Percentiles rank a stretch among this genome's conserved stretches.
phyloP scores from a whole-genome alignment of 2,797 vertebrate species.

The Enteromius unitaeniatus region DNA sequence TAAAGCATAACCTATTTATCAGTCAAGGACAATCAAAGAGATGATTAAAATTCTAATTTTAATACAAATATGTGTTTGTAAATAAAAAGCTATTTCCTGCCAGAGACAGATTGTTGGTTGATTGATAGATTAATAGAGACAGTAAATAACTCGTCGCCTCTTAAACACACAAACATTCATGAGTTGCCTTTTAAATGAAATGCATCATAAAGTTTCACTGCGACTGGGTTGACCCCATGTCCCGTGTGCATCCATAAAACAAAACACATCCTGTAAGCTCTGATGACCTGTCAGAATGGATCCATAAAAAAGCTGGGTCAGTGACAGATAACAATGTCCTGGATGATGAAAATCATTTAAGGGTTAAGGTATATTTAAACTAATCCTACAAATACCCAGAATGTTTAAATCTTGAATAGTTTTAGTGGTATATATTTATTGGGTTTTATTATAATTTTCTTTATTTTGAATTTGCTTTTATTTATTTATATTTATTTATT shows the following conservation, averaged over 20 bases:
- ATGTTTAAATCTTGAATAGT: too few relatives aligned
- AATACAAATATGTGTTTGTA: slow-evolving; percentile 14
- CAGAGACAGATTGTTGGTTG: slow-evolving; percentile 11
- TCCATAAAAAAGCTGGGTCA: neutral
- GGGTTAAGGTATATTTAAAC: too few relatives aligned
- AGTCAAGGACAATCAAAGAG: slow-evolving; percentile 41
- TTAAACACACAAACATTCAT: slow-evolving; percentile 26
- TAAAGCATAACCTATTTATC: slow-evolving; percentile 16
- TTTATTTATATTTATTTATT: neutral
- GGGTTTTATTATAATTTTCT: neutral
- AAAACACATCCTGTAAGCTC: slow-evolving; percentile 21
- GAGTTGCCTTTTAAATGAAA: slow-evolving; percentile 28
- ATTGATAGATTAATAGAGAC: slow-evolving; percentile 19
- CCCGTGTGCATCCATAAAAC: slow-evolving; percentile 34
- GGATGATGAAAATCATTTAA: neutral
- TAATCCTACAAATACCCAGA: too few relatives aligned
- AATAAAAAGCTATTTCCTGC: slow-evolving; percentile 13
- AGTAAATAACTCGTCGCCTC: slow-evolving; percentile 18
- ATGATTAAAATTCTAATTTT: slow-evolving; percentile 10
- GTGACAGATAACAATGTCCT: neutral
- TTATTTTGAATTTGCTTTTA: neutral
- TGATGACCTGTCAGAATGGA: slow-evolving; percentile 4
- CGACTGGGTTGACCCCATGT: slow-evolving; percentile 32
- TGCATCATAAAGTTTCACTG: slow-evolving; percentile 49
- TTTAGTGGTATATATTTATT: neutral